Evolutionary conservation across 2,888 invertebrate species (phyloP).

Genomic region (Thyatira batis): DNA sequence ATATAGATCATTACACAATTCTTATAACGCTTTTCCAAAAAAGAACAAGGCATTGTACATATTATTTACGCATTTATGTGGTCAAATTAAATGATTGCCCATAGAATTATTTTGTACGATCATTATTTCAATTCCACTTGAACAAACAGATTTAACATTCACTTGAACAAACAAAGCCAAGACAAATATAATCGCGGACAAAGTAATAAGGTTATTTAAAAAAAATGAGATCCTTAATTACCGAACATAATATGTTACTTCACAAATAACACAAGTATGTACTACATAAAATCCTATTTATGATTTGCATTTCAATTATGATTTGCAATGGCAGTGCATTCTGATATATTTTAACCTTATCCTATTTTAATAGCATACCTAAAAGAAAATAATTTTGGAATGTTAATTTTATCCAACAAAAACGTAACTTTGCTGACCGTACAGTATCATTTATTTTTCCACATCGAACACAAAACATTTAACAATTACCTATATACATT

Average conservation of each 20-base stretch:
- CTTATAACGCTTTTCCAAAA: too few species aligned
- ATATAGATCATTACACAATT: too few species aligned
- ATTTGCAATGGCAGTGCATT: conserved; percentile 56
- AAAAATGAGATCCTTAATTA: conserved; percentile 40
- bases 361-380: neutral
- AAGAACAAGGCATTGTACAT: neutral
- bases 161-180: conserved; percentile 15
- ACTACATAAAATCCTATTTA: conserved; percentile 4
- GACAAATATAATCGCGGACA: conserved; percentile 11
- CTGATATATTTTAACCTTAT: conserved; percentile 23
- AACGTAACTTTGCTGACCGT: neutral
- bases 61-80: neutral
- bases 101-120: neutral
- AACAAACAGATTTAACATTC: conserved; percentile 15
- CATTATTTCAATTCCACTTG: neutral
- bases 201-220: conserved; percentile 21
- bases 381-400: conserved; percentile 31
- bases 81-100: neutral
- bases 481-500: neutral
- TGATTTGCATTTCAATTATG: neutral
- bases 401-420: conserved; percentile 13
- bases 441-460: neutral
- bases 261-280: conserved; percentile 24
- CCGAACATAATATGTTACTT: conserved; percentile 30
- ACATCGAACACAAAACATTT: neutral